Conservation (phyloP, 1,140 invertebrate genomes). For the Drosophila watanabei region DNA sequence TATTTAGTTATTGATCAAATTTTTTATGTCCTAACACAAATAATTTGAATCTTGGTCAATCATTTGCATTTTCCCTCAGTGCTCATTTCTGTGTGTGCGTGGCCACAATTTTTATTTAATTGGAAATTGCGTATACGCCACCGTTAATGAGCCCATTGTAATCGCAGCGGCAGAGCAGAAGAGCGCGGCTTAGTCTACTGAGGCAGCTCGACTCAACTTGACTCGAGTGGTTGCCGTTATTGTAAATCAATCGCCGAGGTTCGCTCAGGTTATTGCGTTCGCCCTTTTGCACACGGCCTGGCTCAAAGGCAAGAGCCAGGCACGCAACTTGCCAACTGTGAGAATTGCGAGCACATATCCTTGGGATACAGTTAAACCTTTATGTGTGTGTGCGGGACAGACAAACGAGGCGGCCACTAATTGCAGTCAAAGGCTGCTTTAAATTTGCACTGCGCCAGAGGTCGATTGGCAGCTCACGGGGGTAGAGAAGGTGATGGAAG, state of each 20-base stretch:
- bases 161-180: conserved; percentile 32
- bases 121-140: conserved; percentile 77
- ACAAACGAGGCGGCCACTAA: conserved; percentile 73
- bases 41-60: too few relatives aligned
- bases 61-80: conserved; percentile 1
- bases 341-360: conserved; percentile 60
- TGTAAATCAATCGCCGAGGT: conserved; percentile 75
- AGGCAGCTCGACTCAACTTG: conserved; percentile 19
- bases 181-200: conserved; percentile 20
- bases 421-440: conserved; percentile 82
- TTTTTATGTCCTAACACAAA: too few relatives aligned
- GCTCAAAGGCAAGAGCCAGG: conserved; percentile 57
- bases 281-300: conserved; percentile 28
- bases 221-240: conserved; percentile 70
- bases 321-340: conserved; percentile 67
- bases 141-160: conserved; percentile 78
- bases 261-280: conserved; percentile 46
- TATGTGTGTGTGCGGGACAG: conserved; percentile 25
- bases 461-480: conserved; percentile 45
- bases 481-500: background rate
- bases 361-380: conserved; percentile 43
- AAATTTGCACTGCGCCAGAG: conserved; percentile 57
- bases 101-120: conserved; percentile 73
- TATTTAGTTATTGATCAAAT: too few relatives aligned
- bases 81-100: conserved; percentile 7